A percentile compares a stretch with the other conserved stretches of the same genome.
Conservation (phyloP, 2,888 invertebrate species). For the Oegoconia quadripuncta region DNA sequence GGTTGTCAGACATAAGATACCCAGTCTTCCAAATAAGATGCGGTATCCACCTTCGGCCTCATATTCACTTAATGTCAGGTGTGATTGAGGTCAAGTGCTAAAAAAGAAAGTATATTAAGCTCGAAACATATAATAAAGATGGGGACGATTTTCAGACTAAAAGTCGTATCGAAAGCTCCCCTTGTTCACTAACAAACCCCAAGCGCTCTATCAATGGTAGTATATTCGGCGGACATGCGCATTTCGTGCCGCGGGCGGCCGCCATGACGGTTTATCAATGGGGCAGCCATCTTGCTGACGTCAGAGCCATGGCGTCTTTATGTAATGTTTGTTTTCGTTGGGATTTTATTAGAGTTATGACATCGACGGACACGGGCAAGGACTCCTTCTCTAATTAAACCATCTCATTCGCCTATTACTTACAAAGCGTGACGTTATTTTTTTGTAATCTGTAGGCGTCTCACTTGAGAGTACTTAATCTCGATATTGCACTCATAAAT, state of each 20-base stretch:
- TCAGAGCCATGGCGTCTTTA: conserved; percentile 54
- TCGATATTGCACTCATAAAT: too few relatives aligned
- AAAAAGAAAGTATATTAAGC: too few relatives aligned
- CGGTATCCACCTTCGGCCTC: too few relatives aligned
- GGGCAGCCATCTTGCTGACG: conserved; percentile 68
- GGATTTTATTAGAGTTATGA: conserved; percentile 33
- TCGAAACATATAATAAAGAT: not conserved
- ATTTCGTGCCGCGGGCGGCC: conserved; percentile 28
- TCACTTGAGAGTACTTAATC: too few relatives aligned
- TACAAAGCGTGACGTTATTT: too few relatives aligned
- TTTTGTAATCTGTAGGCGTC: too few relatives aligned
- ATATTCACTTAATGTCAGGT: too few relatives aligned
- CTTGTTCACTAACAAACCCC: conserved; percentile 29
- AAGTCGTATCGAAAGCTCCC: conserved; percentile 25
- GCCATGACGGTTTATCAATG: conserved; percentile 66
- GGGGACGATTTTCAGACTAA: not conserved
- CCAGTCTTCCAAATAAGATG: too few relatives aligned
- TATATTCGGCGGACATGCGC: conserved; percentile 51
- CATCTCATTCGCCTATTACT: too few relatives aligned
- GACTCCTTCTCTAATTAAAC: not conserved
- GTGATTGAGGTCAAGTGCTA: too few relatives aligned
- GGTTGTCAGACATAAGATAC: too few relatives aligned
- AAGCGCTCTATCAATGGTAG: conserved; percentile 64
- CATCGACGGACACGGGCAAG: conserved; percentile 2
- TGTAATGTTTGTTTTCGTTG: conserved; percentile 64